Base-by-base conservation (phyloP, 2,113 vertebrate genomes). In the Ceuthmochares aereus region DNA sequence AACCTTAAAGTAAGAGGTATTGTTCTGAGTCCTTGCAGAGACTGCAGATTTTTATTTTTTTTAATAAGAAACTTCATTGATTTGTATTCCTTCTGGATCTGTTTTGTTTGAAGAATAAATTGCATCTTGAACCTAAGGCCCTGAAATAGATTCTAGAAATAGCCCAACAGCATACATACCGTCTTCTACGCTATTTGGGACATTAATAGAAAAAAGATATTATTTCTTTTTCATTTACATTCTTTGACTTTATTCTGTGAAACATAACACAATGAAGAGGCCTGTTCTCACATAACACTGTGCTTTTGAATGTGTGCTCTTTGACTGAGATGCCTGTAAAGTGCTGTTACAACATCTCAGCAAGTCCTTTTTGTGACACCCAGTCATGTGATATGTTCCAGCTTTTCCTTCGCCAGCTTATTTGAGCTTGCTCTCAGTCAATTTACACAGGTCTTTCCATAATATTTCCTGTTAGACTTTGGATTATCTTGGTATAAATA, bases 51-150 rank as follows among this genome's bases (percentile, higher is more conserved):
- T 29, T 54, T 12, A n/a, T 36, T 60, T 36, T 36, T 45, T 60
- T 32, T 6, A 68, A 81, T 45, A 27, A 60, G 34, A 84, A 73
- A 32, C 12, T 12, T 3, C 43, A 83, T 68, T 83, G 67, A 90
- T 93, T 87, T 87, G 3, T 91, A 74, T 64, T 90, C 40, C 54
- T 78, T 95, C 74, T 82, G 55, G 82, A 76, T 79, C 73, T 80
- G 6, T 92, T 90, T 18, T 79, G 26, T 79, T 94, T 87, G 62
- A 90, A 87, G 67, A 91, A 64, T 66, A 90, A 82, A 83, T 58
- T 85, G 19, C 23, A 67, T 82, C 54, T 64, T 83, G 70, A 87
- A 91, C 75, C 27, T 66, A 79, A 60, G 17, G 4, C 26, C 26
- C 23, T 86, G 67, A 90, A 90, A 66, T 18, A 45, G 56, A 79